Conservation (phyloP, 2,888 invertebrate species). For the Ectemnius cavifrons region DNA sequence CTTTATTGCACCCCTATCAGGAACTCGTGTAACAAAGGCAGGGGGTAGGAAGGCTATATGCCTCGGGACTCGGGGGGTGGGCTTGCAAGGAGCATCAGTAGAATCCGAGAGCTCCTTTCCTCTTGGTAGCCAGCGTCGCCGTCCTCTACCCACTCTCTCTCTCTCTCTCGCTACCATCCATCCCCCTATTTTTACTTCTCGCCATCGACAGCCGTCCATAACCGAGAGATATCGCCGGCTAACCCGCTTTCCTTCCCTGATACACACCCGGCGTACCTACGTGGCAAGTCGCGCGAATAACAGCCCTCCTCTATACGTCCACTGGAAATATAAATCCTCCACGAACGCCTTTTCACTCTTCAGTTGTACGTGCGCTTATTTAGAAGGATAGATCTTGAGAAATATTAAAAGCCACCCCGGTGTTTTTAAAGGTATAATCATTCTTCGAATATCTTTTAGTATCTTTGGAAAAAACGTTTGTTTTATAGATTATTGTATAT, state of each 20-base stretch:
- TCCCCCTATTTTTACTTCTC: constrained; percentile 4
- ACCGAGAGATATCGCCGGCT: neutral
- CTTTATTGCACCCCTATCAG: constrained; percentile 29
- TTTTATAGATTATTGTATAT: no score
- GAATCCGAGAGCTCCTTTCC: constrained; percentile 13
- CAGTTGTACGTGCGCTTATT: no score
- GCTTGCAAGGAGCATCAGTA: constrained; percentile 20
- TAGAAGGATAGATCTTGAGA: no score
- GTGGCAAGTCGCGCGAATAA: no score
- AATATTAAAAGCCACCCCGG: no score
- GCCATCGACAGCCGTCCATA: constrained; percentile 8
- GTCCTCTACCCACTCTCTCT: no score
- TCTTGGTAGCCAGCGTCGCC: neutral
- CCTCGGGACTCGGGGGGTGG: neutral
- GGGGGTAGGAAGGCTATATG: constrained; percentile 1
- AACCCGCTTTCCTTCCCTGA: constrained; percentile 4
- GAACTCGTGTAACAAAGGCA: constrained; percentile 15
- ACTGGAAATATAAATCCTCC: neutral
- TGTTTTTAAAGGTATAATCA: no score
- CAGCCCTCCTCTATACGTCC: neutral
- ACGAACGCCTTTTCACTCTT: no score
- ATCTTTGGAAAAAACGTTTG: no score
- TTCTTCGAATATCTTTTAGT: no score
- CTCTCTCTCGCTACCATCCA: neutral
- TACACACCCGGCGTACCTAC: neutral